Base-by-base conservation (phyloP, 2,113 vertebrate genomes). In the Anoura caudifer region DNA sequence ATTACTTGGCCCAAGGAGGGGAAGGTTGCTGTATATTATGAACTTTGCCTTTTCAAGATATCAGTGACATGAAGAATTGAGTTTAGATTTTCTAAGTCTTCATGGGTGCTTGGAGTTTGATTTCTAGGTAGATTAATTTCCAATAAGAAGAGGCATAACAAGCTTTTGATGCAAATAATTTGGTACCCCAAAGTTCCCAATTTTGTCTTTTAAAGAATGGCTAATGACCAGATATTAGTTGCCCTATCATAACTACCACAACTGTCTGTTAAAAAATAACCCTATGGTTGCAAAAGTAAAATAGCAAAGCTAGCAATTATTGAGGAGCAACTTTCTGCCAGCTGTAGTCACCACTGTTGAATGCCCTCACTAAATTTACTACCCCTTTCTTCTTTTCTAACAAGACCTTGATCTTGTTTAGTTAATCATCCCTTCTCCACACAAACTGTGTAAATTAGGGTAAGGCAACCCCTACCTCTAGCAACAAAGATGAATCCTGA, bases 21-120 rank as follows among this genome's bases (percentile, higher is more conserved):
- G 45, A 92, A 89, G 65, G 10, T 69, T 76, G 41, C 72, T 45
- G n/a, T 75, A 43, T 56, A 47, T 70, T 93, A 61, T 72, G n/a
- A n/a, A 59, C 47, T 87, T 91, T 82, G 17, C 67, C 13, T 85
- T 96, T 97, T 96, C 87, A 96, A 97, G 87, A 75, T 93, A 56
- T 89, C 50, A 86, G 19, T 93, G 54, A 77, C 38, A 83, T 80
- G 79, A 97, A 73, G 43, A 95, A 93, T 87, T 94, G 84, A 86
- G 83, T 45, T 86, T 86, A 95, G 65, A 85, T 47, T 36, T 92
- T 92, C 38, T 45, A 59, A 84, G 31, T 95, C 70, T 65, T 92
- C 43, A 72, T 14, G 79, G 59, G 61, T 41, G 77, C 50, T 77
- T 91, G 73, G 52, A 89, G 75, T 89, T 96, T 91, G 43, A 92